Percentiles rank a stretch among this genome's conserved stretches.
Conservation (phyloP, 1,140 invertebrate species). For the Micrasema longulum region DNA sequence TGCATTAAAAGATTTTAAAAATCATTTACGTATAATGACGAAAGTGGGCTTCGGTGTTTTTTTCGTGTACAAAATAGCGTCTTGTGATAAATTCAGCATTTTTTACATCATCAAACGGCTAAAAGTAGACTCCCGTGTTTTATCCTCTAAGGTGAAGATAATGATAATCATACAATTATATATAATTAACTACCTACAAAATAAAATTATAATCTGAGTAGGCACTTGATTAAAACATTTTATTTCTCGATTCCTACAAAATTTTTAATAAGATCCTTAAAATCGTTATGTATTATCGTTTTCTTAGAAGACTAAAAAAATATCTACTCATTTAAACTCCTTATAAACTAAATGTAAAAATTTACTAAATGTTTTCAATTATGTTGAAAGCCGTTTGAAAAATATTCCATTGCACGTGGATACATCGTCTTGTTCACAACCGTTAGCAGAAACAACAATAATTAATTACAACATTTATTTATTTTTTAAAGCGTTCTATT, state of each 20-base stretch:
- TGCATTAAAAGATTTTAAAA: too few species aligned
- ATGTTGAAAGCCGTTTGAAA: background rate
- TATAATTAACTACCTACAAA: too few species aligned
- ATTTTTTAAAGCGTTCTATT: conserved; percentile 29
- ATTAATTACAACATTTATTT: conserved; percentile 29
- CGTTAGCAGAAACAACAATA: conserved; percentile 4
- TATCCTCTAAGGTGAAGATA: too few species aligned
- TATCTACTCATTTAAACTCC: background rate
- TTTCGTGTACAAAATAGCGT: too few species aligned
- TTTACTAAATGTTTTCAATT: background rate
- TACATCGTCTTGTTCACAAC: conserved; percentile 14
- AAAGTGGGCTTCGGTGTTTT: too few species aligned
- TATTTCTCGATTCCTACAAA: background rate
- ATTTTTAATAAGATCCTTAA: background rate
- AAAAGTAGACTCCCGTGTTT: too few species aligned
- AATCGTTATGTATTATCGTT: background rate
- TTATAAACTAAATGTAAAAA: background rate
- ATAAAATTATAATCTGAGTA: too few species aligned
- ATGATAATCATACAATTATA: too few species aligned
- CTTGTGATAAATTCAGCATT: too few species aligned
- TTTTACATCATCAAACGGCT: too few species aligned
- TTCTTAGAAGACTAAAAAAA: background rate
- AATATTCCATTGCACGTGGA: background rate
- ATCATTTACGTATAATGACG: too few species aligned
- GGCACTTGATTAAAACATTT: background rate